Conservation (phyloP, 2,888 invertebrate genomes). For the Cremastobaeus sp. region DNA sequence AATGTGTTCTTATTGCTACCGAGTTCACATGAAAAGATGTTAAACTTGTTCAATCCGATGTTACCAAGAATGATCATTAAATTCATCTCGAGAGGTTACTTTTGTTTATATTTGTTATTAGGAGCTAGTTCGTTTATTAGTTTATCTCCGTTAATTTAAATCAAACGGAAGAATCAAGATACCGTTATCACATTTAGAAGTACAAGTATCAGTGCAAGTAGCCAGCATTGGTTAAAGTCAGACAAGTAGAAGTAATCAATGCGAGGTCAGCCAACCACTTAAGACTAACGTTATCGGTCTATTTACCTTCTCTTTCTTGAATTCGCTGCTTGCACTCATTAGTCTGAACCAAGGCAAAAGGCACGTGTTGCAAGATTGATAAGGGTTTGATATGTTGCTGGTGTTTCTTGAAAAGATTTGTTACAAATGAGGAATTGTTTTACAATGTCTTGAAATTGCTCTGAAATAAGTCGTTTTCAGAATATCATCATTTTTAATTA, state of each 20-base stretch:
- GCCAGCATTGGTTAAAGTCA: conserved; percentile 31
- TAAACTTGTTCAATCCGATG: no score
- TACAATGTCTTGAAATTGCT: no score
- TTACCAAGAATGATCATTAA: no score
- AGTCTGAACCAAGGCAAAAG: conserved; percentile 9
- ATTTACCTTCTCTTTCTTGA: conserved; percentile 19
- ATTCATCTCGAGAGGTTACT: no score
- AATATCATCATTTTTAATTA: no score
- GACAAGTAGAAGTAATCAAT: conserved; percentile 40
- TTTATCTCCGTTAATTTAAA: no score
- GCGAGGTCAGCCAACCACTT: conserved; percentile 31
- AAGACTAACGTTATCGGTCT: conserved; percentile 16
- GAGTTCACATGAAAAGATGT: no score
- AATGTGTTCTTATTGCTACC: neutral
- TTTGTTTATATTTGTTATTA: no score
- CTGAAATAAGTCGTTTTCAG: no score
- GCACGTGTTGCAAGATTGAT: conserved; percentile 6
- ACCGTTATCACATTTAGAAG: conserved; percentile 1
- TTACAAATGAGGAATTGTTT: neutral
- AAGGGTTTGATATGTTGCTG: neutral
- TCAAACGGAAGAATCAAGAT: neutral
- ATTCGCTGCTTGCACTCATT: conserved; percentile 6
- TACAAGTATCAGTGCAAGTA: conserved; percentile 11
- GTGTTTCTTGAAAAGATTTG: neutral
- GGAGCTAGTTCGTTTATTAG: no score